Conservation (phyloP, 2,797 vertebrate species). For the Atherinosoma microstoma region DNA sequence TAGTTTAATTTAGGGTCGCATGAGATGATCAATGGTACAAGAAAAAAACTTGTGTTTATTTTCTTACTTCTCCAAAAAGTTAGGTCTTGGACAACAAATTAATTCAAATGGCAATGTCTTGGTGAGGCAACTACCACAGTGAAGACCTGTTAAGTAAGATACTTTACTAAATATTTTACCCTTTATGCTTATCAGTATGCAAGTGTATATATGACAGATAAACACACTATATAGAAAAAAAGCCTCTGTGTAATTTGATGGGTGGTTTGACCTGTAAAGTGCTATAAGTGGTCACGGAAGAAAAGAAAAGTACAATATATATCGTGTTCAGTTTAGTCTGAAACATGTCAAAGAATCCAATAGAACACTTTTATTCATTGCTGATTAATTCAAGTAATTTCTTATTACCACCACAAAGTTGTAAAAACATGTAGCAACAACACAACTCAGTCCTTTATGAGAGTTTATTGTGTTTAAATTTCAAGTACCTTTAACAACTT, state of each 20-base stretch:
- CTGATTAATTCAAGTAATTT: not conserved
- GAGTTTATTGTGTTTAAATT: conserved; percentile 72
- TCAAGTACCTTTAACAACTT: conserved; percentile 38
- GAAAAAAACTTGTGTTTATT: not conserved
- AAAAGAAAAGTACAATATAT: too few species aligned
- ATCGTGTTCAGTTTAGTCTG: not conserved
- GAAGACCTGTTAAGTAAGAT: not conserved
- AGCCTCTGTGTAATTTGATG: not conserved
- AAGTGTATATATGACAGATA: not conserved
- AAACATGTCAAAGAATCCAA: not conserved
- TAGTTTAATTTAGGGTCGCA: not conserved
- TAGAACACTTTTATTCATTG: not conserved
- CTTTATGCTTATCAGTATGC: not conserved
- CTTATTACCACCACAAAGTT: not conserved
- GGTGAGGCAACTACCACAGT: not conserved
- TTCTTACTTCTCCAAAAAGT: not conserved
- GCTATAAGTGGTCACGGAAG: too few species aligned
- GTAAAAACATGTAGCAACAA: not conserved
- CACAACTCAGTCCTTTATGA: conserved; percentile 25
- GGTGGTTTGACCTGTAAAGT: not conserved
- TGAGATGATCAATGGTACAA: not conserved
- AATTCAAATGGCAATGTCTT: not conserved
- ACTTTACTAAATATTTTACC: not conserved
- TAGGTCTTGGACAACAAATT: not conserved
- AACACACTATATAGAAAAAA: not conserved